Evolutionary conservation across 2,888 invertebrate genomes (phyloP), one percentile per base, ranked within the genome.

Genomic region (Helicoverpa assulta): DNA sequence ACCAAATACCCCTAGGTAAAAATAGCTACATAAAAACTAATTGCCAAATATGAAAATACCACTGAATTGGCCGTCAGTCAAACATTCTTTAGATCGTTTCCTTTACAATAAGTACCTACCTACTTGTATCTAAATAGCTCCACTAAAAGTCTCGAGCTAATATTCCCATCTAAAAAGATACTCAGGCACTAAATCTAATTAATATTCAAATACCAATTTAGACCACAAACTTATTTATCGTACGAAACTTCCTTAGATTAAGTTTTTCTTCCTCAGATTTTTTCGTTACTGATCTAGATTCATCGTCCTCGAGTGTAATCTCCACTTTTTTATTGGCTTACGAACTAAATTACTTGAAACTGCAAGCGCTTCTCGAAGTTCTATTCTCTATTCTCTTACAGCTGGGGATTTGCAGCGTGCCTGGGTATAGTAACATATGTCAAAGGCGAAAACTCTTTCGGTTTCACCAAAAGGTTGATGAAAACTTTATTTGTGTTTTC

Each of bases 321-420:
- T 66, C 47, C 14, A 29, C 10, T 66, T 54, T 53, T 66, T 54
- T 53, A 78, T 61, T 60, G 40, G 33, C 47, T 65, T 73, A 66
- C 21, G 21, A 21, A 21, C 37, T 60, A 14, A 59, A 60, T 57
- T 14, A 65, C n/a, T 64, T 72, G 16, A 16, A 19, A 61, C 12
- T 78, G 19, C 53, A 61, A 51, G 37, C 37, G n/a, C 12, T 58
- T 52, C 50, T 52, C n/a, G 10, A 57, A 60, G 62, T 53, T 52
- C 21, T 14, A 40, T 47, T 51, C 56, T 63, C 29, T 56, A 40
- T 47, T 51, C 56, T 63, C 29, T 56, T 56, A 52, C 10, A 19
- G 21, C 62, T 16, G 50, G 19, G 43, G 14, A 57, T 57, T 74
- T 67, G 18, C 43, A 52, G 50, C 12, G 19, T 62, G 26, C 33